Conservation (phyloP, 2,888 invertebrate genomes). For the Tipula confusa region DNA sequence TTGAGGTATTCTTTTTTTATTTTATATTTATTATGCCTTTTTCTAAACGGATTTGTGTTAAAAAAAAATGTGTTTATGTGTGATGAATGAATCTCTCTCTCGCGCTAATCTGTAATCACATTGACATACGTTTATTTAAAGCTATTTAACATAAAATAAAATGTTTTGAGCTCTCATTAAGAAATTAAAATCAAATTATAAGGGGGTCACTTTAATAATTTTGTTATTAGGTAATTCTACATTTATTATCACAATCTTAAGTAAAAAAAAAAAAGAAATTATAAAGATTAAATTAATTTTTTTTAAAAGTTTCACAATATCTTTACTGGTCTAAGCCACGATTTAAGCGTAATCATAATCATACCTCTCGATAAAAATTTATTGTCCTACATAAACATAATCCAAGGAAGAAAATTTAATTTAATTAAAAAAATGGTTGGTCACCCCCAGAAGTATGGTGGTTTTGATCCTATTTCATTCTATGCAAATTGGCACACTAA, state of each 20-base stretch:
- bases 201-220: background rate
- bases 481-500: background rate
- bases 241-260: constrained; percentile 7
- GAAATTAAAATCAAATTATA: background rate
- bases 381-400: background rate
- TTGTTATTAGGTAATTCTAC: background rate
- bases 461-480: background rate
- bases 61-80: background rate
- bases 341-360: constrained; percentile 20
- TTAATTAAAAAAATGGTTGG: background rate
- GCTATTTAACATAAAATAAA: background rate
- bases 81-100: background rate
- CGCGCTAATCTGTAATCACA: background rate
- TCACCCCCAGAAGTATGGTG: background rate
- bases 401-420: background rate
- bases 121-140: background rate
- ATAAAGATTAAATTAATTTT: background rate
- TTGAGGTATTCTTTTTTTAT: background rate
- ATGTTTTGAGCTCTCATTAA: background rate
- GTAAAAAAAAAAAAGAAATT: background rate
- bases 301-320: background rate
- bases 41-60: background rate
- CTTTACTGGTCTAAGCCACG: constrained; percentile 16
- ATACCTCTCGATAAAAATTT: background rate
- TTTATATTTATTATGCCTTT: background rate